phyloP scores from a whole-genome alignment of 2,888 invertebrate species.

The Hetaerina titia region DNA sequence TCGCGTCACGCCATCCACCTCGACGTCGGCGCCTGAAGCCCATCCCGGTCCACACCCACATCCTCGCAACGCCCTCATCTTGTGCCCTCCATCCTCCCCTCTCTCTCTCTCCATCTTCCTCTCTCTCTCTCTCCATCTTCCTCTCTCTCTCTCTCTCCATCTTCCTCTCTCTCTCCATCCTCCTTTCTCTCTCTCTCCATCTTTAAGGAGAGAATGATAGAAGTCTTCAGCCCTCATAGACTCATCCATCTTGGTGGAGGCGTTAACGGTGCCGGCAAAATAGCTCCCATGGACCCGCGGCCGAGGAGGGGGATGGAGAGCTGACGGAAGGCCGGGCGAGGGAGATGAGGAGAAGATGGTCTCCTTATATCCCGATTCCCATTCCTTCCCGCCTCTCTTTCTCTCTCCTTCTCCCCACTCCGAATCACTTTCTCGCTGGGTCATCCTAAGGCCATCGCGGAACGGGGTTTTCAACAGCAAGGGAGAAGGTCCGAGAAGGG shows the following conservation, averaged over 20 bases:
- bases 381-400: neutral
- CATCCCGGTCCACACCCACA: no score
- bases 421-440: neutral
- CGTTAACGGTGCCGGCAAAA: slow-evolving; percentile 38
- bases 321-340: neutral
- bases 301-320: neutral
- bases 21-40: slow-evolving; percentile 9
- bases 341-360: neutral
- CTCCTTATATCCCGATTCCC: neutral
- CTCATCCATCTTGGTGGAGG: slow-evolving; percentile 44
- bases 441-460: neutral
- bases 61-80: neutral
- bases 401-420: neutral
- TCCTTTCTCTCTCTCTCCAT: neutral
- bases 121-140: neutral
- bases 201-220: neutral
- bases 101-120: no score
- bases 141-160: neutral
- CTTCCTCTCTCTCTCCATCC: neutral
- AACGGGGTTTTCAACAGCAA: neutral
- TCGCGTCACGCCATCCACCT: neutral
- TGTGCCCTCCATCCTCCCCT: neutral
- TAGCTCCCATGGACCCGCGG: slow-evolving; percentile 14
- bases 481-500: neutral
- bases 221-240: slow-evolving; percentile 15